These are phyloP conservation scores for Diplazon laetatorius DNA, from an alignment of 2,888 invertebrate genomes.

Conservation along the genomic window DNA sequence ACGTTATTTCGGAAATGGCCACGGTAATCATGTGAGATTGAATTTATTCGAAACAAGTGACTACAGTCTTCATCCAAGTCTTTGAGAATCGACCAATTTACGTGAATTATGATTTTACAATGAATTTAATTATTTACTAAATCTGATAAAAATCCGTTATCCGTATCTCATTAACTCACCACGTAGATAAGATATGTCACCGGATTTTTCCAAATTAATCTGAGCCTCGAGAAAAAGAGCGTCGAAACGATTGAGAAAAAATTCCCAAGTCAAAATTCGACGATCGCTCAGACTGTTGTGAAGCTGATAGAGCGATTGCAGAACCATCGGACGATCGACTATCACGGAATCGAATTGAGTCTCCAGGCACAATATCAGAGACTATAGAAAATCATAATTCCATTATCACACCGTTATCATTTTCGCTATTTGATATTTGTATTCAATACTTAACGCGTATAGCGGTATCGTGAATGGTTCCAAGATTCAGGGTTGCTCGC, in stretches of 20 bases:
- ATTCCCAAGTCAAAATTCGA: slow-evolving; percentile 97
- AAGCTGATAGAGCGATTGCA: slow-evolving; percentile 97
- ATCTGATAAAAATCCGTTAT: too few relatives aligned
- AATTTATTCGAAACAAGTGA: too few relatives aligned
- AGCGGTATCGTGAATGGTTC: slow-evolving; percentile 95
- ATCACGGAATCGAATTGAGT: slow-evolving; percentile 99
- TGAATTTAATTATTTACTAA: too few relatives aligned
- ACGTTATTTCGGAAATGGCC: too few relatives aligned
- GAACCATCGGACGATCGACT: slow-evolving; percentile 97
- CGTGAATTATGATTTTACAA: too few relatives aligned
- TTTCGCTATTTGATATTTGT: background rate
- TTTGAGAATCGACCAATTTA: too few relatives aligned
- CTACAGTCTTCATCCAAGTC: too few relatives aligned
- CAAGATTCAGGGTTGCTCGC: slow-evolving; percentile 94
- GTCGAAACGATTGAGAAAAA: slow-evolving; percentile 98
- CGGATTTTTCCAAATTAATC: slow-evolving; percentile 92
- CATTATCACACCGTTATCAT: too few relatives aligned
- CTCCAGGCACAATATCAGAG: slow-evolving; percentile 96
- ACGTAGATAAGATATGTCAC: slow-evolving; percentile 92
- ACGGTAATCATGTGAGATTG: too few relatives aligned
- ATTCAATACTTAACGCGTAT: slow-evolving; percentile 86
- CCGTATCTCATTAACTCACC: slow-evolving; percentile 86
- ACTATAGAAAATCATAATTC: slow-evolving; percentile 84
- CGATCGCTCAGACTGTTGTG: slow-evolving; percentile 96
- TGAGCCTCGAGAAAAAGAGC: slow-evolving; percentile 98